These are phyloP conservation scores for Damaliscus lunatus DNA, from an alignment of 2,113 vertebrate species.

Conservation along the genomic window DNA sequence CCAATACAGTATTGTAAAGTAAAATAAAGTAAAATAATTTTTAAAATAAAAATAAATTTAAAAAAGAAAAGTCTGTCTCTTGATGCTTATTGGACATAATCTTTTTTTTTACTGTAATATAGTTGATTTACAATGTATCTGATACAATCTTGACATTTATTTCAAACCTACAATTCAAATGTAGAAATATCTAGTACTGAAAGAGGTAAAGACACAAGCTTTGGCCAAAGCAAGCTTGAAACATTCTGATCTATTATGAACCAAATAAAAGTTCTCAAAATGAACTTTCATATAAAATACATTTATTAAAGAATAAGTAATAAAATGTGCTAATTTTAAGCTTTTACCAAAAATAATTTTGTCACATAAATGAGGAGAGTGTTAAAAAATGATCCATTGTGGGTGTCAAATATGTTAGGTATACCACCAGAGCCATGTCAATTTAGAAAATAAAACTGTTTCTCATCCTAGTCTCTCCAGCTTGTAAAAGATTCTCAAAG, in stretches of 20 bases:
- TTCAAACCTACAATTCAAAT: background rate
- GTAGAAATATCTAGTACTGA: background rate
- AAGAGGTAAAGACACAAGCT: background rate
- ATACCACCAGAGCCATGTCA: background rate
- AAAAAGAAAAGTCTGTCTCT: background rate
- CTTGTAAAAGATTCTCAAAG: background rate
- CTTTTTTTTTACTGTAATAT: background rate
- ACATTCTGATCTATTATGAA: background rate
- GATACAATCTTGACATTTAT: background rate
- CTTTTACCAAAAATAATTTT: background rate
- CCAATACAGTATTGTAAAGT: too few species aligned
- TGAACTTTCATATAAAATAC: background rate
- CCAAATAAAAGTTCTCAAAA: background rate
- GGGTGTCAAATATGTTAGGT: background rate
- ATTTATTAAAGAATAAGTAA: background rate
- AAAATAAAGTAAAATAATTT: too few species aligned
- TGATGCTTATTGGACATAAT: background rate
- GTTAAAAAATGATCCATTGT: background rate
- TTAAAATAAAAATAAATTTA: too few species aligned
- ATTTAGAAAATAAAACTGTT: conserved; percentile 4
- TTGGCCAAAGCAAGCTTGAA: background rate
- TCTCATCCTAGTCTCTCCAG: background rate
- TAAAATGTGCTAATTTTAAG: conserved; percentile 17
- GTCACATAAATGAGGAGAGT: background rate
- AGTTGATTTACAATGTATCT: background rate